phyloP scores from a whole-genome alignment of 2,797 vertebrate species.

The Tiaroga cobitis region DNA sequence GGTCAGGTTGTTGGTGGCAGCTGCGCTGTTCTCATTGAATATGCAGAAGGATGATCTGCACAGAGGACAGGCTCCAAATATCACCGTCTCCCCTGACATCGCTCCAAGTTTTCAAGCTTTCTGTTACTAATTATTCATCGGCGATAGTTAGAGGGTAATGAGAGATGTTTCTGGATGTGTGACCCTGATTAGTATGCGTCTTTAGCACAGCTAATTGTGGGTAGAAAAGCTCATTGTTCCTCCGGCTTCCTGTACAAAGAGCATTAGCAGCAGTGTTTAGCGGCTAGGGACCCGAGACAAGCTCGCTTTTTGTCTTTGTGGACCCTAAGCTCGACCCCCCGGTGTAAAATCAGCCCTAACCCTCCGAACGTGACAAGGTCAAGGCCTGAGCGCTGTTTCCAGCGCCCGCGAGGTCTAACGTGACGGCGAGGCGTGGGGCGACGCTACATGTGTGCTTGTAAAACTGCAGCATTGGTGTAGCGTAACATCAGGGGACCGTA shows the following conservation, averaged over 20 bases:
- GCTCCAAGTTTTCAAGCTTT: not conserved
- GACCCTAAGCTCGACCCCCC: conserved; percentile 67
- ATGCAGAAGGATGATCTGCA: conserved; percentile 49
- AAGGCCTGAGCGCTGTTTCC: conserved; percentile 74
- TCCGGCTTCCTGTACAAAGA: conserved; percentile 73
- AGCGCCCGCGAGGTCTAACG: conserved; percentile 68
- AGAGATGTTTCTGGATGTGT: conserved; percentile 32
- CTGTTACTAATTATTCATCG: conserved; percentile 26
- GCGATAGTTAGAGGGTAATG: conserved; percentile 48
- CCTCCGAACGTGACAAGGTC: conserved; percentile 78
- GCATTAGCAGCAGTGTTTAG: conserved; percentile 72
- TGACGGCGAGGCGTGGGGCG: conserved; percentile 54
- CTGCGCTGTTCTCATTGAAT: conserved; percentile 80
- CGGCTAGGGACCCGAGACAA: conserved; percentile 69
- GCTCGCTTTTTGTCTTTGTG: conserved; percentile 69
- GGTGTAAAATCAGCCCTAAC: conserved; percentile 68
- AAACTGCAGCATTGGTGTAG: conserved; percentile 66
- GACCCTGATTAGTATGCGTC: conserved; percentile 75
- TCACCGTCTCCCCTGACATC: conserved; percentile 7
- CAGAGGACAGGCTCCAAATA: conserved; percentile 40
- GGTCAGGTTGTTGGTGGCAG: conserved; percentile 86
- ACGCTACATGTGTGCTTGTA: conserved; percentile 41
- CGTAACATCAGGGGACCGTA: conserved; percentile 73
- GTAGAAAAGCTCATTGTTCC: conserved; percentile 76
- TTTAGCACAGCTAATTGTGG: conserved; percentile 74